These are phyloP conservation scores for Anticlea derivata DNA, from an alignment of 2,888 invertebrate species.

Conservation along the genomic window DNA sequence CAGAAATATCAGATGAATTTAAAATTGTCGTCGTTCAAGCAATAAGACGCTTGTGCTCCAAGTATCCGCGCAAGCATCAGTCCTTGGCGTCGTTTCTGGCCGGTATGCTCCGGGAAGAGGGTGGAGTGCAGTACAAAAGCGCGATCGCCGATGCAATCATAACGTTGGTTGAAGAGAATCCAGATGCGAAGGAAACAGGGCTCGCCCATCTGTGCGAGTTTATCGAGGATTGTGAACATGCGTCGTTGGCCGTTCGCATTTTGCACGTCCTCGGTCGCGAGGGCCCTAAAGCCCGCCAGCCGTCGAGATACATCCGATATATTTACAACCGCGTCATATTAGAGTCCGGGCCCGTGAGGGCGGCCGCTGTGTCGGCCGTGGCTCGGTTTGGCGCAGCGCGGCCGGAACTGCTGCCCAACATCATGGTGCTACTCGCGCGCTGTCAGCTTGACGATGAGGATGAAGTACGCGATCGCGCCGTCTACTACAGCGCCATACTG, in stretches of 20 bases:
- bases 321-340: slow-evolving; percentile 96
- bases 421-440: slow-evolving; percentile 89
- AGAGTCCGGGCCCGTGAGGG: slow-evolving; percentile 97
- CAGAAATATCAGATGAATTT: slow-evolving; percentile 99
- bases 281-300: slow-evolving; percentile 97
- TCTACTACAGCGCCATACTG: slow-evolving; percentile 96
- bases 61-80: slow-evolving; percentile 98
- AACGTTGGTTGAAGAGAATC: slow-evolving; percentile 98
- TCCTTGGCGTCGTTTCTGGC: slow-evolving; percentile 98
- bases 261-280: slow-evolving; percentile 98
- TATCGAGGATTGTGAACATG: slow-evolving; percentile 99
- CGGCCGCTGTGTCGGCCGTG: slow-evolving; percentile 98
- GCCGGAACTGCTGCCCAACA: slow-evolving; percentile 86
- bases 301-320: slow-evolving; percentile 93
- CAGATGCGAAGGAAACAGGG: slow-evolving; percentile 98
- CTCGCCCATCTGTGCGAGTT: slow-evolving; percentile 99
- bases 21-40: slow-evolving; percentile 99
- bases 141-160: slow-evolving; percentile 99
- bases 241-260: slow-evolving; percentile 97
- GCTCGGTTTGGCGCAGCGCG: slow-evolving; percentile 99
- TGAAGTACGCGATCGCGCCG: slow-evolving; percentile 98
- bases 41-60: slow-evolving; percentile 93
- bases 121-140: slow-evolving; percentile 98
- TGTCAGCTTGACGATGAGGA: slow-evolving; percentile 99
- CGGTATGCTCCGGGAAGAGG: slow-evolving; percentile 98